These are phyloP conservation scores for Tinea pellionella DNA, from an alignment of 2,888 invertebrate genomes.

Conservation along the genomic window DNA sequence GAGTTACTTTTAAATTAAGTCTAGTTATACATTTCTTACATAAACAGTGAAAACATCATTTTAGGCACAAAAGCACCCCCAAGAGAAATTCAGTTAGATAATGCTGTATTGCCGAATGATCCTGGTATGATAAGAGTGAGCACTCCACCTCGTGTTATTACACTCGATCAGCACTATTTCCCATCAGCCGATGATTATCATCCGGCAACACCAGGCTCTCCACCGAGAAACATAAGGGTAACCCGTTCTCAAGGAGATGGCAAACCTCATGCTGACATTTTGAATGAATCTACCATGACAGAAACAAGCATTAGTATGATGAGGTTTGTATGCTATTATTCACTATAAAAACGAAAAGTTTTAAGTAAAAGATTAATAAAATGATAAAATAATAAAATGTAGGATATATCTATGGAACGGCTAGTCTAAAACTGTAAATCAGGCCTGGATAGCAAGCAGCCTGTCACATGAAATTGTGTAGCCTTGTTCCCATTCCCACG, in stretches of 20 bases:
- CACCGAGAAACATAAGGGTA: constrained; percentile 41
- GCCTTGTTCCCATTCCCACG: too few species aligned
- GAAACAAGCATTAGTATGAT: constrained; percentile 51
- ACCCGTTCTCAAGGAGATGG: constrained; percentile 53
- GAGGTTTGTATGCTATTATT: constrained; percentile 37
- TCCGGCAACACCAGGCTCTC: constrained; percentile 34
- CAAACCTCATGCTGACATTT: constrained; percentile 45
- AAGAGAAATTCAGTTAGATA: constrained; percentile 86
- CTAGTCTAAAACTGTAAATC: too few species aligned
- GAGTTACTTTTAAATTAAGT: neutral
- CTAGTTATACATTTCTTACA: too few species aligned
- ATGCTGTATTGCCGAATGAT: constrained; percentile 79
- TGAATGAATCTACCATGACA: constrained; percentile 59
- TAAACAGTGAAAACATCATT: neutral
- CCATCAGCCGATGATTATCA: constrained; percentile 74
- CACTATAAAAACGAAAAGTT: too few species aligned
- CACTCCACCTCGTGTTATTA: constrained; percentile 90
- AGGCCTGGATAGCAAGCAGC: too few species aligned
- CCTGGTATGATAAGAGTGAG: constrained; percentile 82
- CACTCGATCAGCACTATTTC: constrained; percentile 86
- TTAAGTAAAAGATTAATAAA: neutral
- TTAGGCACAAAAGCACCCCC: constrained; percentile 87
- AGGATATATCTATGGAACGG: too few species aligned
- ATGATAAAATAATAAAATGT: too few species aligned
- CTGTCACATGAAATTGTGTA: too few species aligned